These are phyloP conservation scores for Holacanthella duospinosa DNA, from an alignment of 2,888 invertebrate species.

Conservation along the genomic window DNA sequence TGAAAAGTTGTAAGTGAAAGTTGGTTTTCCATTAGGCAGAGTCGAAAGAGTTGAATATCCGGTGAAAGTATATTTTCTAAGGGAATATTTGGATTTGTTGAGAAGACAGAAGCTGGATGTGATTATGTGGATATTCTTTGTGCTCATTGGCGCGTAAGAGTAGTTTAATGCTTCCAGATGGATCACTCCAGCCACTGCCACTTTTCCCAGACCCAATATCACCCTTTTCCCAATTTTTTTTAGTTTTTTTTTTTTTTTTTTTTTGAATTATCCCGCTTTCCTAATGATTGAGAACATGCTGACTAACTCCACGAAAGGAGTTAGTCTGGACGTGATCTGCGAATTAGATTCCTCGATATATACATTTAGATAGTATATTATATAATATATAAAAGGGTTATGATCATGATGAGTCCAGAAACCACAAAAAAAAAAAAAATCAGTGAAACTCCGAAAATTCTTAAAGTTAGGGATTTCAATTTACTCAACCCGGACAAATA, in stretches of 20 bases:
- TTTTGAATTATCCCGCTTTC: background rate
- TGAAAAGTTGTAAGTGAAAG: no score
- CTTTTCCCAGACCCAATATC: background rate
- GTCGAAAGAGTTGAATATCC: no score
- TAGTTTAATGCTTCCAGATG: constrained; percentile 35
- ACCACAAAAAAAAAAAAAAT: background rate
- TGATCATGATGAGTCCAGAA: background rate
- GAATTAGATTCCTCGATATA: no score
- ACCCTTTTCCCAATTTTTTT: constrained; percentile 8
- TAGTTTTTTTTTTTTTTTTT: background rate
- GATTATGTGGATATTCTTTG: constrained; percentile 39
- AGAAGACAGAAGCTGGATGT: constrained; percentile 20
- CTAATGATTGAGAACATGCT: background rate
- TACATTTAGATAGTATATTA: no score
- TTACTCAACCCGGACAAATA: constrained; percentile 6
- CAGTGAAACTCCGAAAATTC: no score
- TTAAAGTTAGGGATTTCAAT: background rate
- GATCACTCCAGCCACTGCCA: background rate
- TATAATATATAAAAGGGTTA: constrained; percentile 21
- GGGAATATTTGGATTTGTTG: background rate
- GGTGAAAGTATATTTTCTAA: background rate
- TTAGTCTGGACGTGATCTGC: constrained; percentile 24
- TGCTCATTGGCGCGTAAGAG: constrained; percentile 39
- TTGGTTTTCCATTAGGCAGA: no score
- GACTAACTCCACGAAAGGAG: background rate